Evolutionary conservation across 2,888 invertebrate species (phyloP).

Genomic region (Leucophora obtusa): DNA sequence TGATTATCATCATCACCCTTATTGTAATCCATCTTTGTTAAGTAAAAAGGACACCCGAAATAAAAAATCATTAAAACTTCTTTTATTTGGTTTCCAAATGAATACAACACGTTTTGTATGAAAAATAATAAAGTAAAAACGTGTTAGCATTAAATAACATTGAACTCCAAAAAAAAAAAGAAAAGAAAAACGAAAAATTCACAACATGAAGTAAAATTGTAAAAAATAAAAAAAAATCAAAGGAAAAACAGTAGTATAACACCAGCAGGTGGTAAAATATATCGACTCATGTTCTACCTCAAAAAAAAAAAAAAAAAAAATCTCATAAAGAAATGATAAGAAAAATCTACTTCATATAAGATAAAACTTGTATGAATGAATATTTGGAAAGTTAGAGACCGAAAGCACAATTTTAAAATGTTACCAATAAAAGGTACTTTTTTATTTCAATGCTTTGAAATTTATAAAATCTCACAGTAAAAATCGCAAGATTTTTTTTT

Average conservation of each 20-base stretch:
- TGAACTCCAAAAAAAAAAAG: background rate
- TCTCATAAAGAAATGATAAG: slow-evolving; percentile 33
- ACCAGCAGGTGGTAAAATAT: slow-evolving; percentile 15
- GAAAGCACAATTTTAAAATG: too few relatives aligned
- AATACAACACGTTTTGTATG: slow-evolving; percentile 48
- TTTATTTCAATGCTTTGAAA: too few relatives aligned
- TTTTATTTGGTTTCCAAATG: background rate
- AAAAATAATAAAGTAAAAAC: slow-evolving; percentile 54
- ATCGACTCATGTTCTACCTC: background rate
- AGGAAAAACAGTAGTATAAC: slow-evolving; percentile 5
- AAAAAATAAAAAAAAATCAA: background rate
- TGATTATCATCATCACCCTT: background rate
- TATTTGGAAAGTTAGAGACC: too few relatives aligned
- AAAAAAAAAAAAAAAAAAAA: background rate
- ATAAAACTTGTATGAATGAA: background rate
- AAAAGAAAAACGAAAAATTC: background rate
- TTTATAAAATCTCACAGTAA: too few relatives aligned
- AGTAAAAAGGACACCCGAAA: background rate
- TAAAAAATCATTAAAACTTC: background rate
- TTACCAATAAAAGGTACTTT: too few relatives aligned
- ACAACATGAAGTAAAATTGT: background rate
- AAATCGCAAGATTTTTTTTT: too few relatives aligned
- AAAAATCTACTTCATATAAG: slow-evolving; percentile 1
- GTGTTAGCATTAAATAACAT: slow-evolving; percentile 34
- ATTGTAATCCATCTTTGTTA: background rate